A percentile compares a stretch with the other conserved stretches of the same genome.
Evolutionary conservation across 2,113 vertebrate species (phyloP).

Genomic region (Natator depressus): DNA sequence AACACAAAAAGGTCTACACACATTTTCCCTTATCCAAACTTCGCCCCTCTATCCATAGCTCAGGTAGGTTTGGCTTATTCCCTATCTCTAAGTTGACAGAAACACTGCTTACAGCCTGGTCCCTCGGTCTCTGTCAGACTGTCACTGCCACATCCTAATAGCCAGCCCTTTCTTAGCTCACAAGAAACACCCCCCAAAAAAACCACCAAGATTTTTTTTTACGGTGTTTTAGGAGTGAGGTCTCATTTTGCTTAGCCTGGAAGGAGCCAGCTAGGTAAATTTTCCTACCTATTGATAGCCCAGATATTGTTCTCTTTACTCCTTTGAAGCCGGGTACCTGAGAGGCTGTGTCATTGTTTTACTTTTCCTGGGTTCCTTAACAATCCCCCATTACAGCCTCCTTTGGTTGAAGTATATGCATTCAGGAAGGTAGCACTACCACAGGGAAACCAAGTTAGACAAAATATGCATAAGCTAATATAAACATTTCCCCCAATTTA

Average conservation of each 20-base stretch:
- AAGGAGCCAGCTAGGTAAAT: not conserved
- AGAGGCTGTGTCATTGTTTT: not conserved
- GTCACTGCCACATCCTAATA: not conserved
- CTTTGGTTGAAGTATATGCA: not conserved
- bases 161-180: not conserved
- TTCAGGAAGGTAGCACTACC: not conserved
- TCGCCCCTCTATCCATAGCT: not conserved
- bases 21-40: not conserved
- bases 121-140: not conserved
- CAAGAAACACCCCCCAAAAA: not conserved
- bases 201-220: too few species aligned
- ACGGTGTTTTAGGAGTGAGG: not conserved
- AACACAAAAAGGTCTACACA: not conserved
- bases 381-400: not conserved
- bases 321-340: not conserved
- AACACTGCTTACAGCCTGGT: not conserved
- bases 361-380: not conserved
- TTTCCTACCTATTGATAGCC: not conserved
- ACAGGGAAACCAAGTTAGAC: not conserved
- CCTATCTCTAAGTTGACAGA: not conserved
- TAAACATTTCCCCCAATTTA: not conserved
- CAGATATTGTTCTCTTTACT: not conserved
- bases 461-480: not conserved
- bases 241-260: too few species aligned
- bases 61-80: not conserved